Evolutionary conservation across 2,888 invertebrate genomes (phyloP).

Genomic region (Ptilodon capucinus): DNA sequence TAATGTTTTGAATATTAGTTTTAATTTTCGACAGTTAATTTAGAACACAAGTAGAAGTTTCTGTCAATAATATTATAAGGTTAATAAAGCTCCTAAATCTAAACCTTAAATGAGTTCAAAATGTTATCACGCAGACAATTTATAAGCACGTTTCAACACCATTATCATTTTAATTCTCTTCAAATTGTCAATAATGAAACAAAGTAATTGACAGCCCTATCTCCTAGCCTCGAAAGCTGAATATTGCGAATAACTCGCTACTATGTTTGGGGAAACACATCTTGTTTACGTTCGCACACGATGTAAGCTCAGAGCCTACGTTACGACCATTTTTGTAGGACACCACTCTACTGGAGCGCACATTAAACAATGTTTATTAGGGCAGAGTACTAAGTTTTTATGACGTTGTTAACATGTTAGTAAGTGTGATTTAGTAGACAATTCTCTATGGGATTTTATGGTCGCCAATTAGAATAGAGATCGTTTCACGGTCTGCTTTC

Average conservation of each 20-base stretch:
- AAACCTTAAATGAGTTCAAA: no score
- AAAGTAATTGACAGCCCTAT: neutral
- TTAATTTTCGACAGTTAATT: no score
- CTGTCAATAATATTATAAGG: no score
- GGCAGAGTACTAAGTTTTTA: slow-evolving; percentile 30
- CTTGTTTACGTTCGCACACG: slow-evolving; percentile 69
- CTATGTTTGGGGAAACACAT: slow-evolving; percentile 60
- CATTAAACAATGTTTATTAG: slow-evolving; percentile 24
- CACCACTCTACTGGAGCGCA: slow-evolving; percentile 24
- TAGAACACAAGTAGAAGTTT: no score
- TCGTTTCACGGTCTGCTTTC: neutral
- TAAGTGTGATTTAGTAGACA: neutral
- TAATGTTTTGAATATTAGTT: no score
- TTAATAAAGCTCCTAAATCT: no score
- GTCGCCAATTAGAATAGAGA: neutral
- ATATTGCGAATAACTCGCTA: slow-evolving; percentile 44
- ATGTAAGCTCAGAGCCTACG: slow-evolving; percentile 29
- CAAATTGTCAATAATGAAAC: no score
- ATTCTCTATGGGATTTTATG: neutral
- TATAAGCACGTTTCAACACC: no score
- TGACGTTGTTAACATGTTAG: slow-evolving; percentile 16
- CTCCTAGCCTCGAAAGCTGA: slow-evolving; percentile 8
- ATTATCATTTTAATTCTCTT: no score
- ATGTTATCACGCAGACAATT: no score
- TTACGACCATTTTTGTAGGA: slow-evolving; percentile 31